Base-by-base conservation (phyloP, 1,140 invertebrate species). In the Zaprionus capensis region DNA sequence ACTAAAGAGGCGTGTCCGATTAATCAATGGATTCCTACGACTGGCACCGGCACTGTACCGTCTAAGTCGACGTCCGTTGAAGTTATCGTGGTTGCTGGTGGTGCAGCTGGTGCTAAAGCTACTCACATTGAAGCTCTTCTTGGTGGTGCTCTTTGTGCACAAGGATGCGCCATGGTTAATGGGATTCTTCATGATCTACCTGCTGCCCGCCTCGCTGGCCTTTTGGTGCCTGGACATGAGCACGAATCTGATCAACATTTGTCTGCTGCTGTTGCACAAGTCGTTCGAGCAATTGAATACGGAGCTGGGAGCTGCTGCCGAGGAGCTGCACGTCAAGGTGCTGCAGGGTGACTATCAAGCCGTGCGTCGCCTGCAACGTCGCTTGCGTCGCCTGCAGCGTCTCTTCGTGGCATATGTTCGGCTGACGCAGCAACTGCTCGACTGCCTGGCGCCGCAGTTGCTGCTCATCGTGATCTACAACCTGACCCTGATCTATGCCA, bases 151-250 rank as follows among this genome's bases (percentile, higher is more conserved):
- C 1, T 14, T 41, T 31, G 5, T 53, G 5, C 26, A 17, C 2
- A 0, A 1, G 41, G 51, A 67, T 0, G 5, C n/a, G 5, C 5
- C 17, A 1, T 24, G n/a, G 12, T 46, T 26, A 17, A 0, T 80
- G 6, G 5, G 38, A 0, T 36, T 72, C 2, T 11, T 68, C 4
- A 0, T 62, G 2, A 14, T 61, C 36, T 72, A 75, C 9, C 77
- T 46, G 26, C 14, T 83, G 61, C 81, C 81, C 12, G 34, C 51
- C 26, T 49, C 67, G 1, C 0, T 83, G 41, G 34, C 81, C 53
- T 63, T 80, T 28, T 83, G 76, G 71, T 65, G 79, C 34, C 62
- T 83, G 63, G 80, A 83, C 5, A 67, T 83, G n/a, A 63, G 59
- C 31, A 31, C 68, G 5, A 76, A 83, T 28, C 15, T 82, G 59